These are phyloP conservation scores for Aricia agestis DNA, from an alignment of 1,140 invertebrate genomes.

Conservation along the genomic window DNA sequence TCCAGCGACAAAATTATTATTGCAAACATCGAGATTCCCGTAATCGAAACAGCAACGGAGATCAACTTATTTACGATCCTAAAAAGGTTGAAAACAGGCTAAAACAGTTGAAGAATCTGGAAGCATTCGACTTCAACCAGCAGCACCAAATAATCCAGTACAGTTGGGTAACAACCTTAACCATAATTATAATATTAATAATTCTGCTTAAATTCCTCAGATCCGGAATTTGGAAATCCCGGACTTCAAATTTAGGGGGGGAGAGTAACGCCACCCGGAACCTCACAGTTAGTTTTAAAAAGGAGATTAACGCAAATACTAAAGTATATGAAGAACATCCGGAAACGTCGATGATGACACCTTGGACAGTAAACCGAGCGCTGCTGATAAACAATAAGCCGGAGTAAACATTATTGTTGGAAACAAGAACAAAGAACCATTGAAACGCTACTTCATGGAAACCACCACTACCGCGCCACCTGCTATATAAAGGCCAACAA, in stretches of 20 bases:
- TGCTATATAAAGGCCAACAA: too few relatives aligned
- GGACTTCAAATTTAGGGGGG: conserved; percentile 25
- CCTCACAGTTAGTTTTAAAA: background rate
- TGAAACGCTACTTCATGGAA: too few relatives aligned
- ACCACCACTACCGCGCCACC: too few relatives aligned
- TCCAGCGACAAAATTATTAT: background rate
- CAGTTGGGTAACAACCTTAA: background rate
- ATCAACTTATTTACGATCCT: conserved; percentile 17
- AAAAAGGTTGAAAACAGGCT: conserved; percentile 17
- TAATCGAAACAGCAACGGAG: conserved; percentile 5
- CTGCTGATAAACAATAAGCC: background rate
- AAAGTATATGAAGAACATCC: background rate
- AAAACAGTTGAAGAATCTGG: conserved; percentile 20
- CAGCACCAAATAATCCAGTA: background rate
- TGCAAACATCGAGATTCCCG: background rate
- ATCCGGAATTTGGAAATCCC: conserved; percentile 15
- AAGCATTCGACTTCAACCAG: background rate
- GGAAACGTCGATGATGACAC: background rate
- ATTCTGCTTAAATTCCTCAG: conserved; percentile 11
- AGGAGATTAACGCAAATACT: background rate
- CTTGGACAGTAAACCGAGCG: background rate
- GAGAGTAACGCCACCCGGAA: conserved; percentile 2
- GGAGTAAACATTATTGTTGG: too few relatives aligned
- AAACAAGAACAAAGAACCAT: too few relatives aligned
- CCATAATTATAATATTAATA: conserved; percentile 3